Percentiles rank a stretch among this genome's conserved stretches.
These are phyloP conservation scores for Pristiophorus japonicus DNA, from an alignment of 2,113 vertebrate species.

Conservation along the genomic window DNA sequence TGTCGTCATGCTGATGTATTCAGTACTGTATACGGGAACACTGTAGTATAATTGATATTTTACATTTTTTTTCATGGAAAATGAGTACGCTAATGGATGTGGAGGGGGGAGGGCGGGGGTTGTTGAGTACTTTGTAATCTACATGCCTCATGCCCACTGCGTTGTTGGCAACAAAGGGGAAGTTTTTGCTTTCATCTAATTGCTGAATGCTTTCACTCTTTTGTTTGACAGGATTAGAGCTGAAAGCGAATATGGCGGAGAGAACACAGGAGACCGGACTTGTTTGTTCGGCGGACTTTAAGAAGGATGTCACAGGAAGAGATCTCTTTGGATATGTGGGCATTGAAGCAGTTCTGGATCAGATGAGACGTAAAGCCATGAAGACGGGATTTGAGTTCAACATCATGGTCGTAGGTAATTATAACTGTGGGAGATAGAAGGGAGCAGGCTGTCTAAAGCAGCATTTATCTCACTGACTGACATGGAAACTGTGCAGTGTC, in stretches of 20 bases:
- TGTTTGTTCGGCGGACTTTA: slow-evolving; percentile 43
- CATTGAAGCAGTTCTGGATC: slow-evolving; percentile 86
- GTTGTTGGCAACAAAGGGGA: neutral
- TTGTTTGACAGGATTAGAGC: slow-evolving; percentile 43
- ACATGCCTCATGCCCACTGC: neutral
- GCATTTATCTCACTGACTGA: neutral
- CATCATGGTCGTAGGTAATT: slow-evolving; percentile 95
- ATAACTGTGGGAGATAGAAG: accelerated
- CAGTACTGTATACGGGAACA: too few relatives aligned
- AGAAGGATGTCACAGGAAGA: slow-evolving; percentile 42
- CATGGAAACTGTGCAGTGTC: too few relatives aligned
- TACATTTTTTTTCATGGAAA: too few relatives aligned
- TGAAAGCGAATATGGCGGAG: slow-evolving; percentile 47
- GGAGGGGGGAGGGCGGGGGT: too few relatives aligned
- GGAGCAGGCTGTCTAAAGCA: neutral
- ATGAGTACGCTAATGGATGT: neutral
- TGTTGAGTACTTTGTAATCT: neutral
- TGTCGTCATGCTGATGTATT: neutral
- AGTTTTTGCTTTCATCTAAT: neutral
- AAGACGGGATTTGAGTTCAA: slow-evolving; percentile 92
- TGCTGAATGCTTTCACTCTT: neutral
- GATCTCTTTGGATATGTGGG: slow-evolving; percentile 79
- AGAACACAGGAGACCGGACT: neutral
- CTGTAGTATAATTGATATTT: neutral
- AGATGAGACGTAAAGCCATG: slow-evolving; percentile 91